Percentiles rank a stretch among this genome's conserved stretches.
Conservation (phyloP, 2,888 invertebrate genomes). For the Anthoptus insignis region DNA sequence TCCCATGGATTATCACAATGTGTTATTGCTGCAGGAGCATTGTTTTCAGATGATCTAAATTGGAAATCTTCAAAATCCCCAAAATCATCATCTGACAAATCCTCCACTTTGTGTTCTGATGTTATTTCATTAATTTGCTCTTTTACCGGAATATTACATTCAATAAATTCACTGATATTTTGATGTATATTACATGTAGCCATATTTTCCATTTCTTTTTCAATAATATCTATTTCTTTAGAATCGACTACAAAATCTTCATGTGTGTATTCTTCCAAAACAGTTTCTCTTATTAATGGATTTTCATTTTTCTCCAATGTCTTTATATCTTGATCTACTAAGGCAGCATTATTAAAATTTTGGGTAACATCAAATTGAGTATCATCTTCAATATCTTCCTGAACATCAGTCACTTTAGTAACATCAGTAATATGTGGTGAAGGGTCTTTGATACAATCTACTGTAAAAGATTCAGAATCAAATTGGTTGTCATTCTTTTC, state of each 20-base stretch:
- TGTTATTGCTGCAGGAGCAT: conserved; percentile 48
- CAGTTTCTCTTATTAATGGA: background rate
- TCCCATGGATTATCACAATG: conserved; percentile 74
- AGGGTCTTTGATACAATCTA: conserved; percentile 11
- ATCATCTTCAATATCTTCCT: conserved; percentile 14
- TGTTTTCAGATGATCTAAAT: conserved; percentile 55
- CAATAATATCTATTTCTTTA: conserved; percentile 34
- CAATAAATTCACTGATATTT: conserved; percentile 27
- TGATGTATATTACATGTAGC: conserved; percentile 16
- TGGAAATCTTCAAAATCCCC: conserved; percentile 85
- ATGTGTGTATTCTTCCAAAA: background rate
- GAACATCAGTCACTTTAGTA: no score
- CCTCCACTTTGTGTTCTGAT: conserved; percentile 54
- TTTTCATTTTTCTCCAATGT: conserved; percentile 8
- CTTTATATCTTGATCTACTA: conserved; percentile 7
- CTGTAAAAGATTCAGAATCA: conserved; percentile 16
- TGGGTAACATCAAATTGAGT: background rate
- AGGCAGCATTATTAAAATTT: background rate
- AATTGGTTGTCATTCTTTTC: conserved; percentile 35
- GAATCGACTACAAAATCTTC: conserved; percentile 30
- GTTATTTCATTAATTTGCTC: conserved; percentile 37
- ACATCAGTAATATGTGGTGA: background rate
- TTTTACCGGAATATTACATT: conserved; percentile 5
- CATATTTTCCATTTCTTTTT: conserved; percentile 19
- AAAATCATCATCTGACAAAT: conserved; percentile 58